Conservation (phyloP, 2,797 vertebrate species). For the Melanotaenia parkinsoni region DNA sequence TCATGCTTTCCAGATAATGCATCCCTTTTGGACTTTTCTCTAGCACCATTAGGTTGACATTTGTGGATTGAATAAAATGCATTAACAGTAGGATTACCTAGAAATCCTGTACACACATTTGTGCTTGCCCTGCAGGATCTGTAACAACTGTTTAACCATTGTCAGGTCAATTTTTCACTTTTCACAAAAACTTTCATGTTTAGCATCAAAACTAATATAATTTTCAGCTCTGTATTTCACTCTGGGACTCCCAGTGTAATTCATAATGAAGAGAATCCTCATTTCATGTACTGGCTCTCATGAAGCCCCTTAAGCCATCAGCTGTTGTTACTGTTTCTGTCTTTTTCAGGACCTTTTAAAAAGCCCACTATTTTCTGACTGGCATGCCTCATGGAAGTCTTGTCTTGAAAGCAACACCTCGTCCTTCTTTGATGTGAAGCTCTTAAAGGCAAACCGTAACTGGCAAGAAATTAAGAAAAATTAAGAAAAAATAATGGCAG, state of each 20-base stretch:
- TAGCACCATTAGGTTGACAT: neutral
- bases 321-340: neutral
- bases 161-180: neutral
- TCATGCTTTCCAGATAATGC: slow-evolving; percentile 14
- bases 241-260: neutral
- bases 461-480: too few species aligned
- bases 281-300: neutral
- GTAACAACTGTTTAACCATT: slow-evolving; percentile 1
- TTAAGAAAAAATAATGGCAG: too few species aligned
- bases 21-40: neutral
- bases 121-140: neutral
- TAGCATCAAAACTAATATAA: neutral
- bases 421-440: neutral
- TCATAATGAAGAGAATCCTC: neutral
- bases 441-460: neutral
- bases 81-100: neutral
- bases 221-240: neutral
- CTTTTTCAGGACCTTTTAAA: neutral
- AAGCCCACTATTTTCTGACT: neutral
- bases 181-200: neutral
- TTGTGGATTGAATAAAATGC: neutral
- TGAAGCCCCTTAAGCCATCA: neutral
- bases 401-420: neutral
- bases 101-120: slow-evolving; percentile 1
- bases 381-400: neutral